Conservation (phyloP, 1,140 invertebrate genomes). For the Diorhabda elongata region DNA sequence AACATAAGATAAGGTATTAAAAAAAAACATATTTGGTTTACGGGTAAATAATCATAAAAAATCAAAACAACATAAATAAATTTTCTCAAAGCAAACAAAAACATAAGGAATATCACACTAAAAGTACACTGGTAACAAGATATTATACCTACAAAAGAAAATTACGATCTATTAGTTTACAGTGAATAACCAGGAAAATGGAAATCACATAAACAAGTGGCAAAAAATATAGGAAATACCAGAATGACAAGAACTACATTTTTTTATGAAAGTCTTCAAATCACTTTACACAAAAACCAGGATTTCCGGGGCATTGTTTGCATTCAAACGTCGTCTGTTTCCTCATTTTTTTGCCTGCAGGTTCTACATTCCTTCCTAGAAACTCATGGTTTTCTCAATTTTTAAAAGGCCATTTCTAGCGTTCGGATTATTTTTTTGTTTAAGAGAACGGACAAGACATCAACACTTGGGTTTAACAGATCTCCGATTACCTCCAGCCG, state of each 20-base stretch:
- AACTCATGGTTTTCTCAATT: conserved; percentile 14
- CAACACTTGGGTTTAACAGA: conserved; percentile 10
- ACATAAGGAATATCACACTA: neutral
- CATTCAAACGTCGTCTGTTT: conserved; percentile 12
- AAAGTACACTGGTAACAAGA: neutral
- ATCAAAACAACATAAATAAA: conserved; percentile 4
- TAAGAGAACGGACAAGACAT: too few relatives aligned
- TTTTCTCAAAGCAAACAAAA: conserved; percentile 3
- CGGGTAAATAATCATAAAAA: neutral
- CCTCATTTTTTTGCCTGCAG: conserved; percentile 12
- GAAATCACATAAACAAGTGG: too few relatives aligned
- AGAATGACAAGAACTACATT: neutral
- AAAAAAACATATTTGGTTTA: neutral
- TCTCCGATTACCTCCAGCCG: conserved; percentile 4
- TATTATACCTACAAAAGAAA: too few relatives aligned
- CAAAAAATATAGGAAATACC: neutral
- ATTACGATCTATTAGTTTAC: too few relatives aligned
- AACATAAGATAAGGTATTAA: neutral
- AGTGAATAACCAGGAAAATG: too few relatives aligned
- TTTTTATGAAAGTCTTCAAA: conserved; percentile 20
- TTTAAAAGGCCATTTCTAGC: too few relatives aligned
- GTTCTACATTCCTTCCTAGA: conserved; percentile 21
- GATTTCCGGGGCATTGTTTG: conserved; percentile 6
- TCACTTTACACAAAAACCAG: conserved; percentile 18
- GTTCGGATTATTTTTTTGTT: too few relatives aligned